Conservation (phyloP, 2,797 vertebrate genomes). For the Lepilemur septentrionalis region DNA sequence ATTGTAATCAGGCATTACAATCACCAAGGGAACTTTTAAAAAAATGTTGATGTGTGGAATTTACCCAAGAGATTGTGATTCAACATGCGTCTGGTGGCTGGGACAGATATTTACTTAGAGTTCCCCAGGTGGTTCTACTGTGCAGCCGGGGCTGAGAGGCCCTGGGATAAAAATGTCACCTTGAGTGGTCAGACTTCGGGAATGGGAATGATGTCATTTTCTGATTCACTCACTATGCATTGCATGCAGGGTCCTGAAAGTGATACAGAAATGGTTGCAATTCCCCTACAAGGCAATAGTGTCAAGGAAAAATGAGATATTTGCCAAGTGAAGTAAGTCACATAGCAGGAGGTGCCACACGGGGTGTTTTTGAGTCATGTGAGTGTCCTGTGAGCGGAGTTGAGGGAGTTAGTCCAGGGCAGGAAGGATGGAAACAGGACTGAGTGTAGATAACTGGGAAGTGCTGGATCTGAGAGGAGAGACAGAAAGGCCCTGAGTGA, state of each 20-base stretch:
- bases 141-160: not conserved
- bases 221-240: not conserved
- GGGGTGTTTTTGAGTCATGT: not conserved
- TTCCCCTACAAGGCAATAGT: not conserved
- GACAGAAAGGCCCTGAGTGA: not conserved
- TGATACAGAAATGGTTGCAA: not conserved
- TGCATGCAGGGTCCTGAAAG: rapidly evolving
- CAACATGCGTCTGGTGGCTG: not conserved
- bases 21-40: not conserved
- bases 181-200: not conserved
- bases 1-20: not conserved
- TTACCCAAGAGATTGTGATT: not conserved
- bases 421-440: not conserved
- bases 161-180: not conserved
- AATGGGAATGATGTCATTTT: not conserved
- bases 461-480: not conserved
- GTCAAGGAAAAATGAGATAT: not conserved
- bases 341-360: rapidly evolving
- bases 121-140: not conserved
- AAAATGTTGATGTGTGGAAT: not conserved
- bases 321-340: not conserved
- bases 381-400: rapidly evolving
- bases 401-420: rapidly evolving
- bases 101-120: not conserved
- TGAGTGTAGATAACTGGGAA: rapidly evolving